These are phyloP conservation scores for Ormia ochracea DNA, from an alignment of 2,888 invertebrate species.

Conservation along the genomic window DNA sequence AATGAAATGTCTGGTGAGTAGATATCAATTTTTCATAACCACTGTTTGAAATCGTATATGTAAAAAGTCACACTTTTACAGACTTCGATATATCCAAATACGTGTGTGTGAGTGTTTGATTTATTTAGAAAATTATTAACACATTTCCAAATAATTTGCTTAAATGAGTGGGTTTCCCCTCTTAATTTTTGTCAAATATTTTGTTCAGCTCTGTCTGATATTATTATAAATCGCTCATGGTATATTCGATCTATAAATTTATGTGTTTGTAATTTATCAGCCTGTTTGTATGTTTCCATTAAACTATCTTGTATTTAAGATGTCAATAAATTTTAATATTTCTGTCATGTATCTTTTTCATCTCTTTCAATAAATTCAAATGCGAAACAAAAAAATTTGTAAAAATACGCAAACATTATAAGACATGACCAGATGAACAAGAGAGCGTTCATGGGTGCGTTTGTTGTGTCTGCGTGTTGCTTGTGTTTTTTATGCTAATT, in stretches of 20 bases:
- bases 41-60: not conserved
- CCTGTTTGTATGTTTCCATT: constrained; percentile 20
- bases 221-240: not conserved
- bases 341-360: constrained; percentile 60
- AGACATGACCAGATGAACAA: not conserved
- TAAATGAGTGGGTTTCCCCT: not conserved
- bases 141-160: not conserved
- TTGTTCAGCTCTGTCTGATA: constrained; percentile 24
- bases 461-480: constrained; percentile 27
- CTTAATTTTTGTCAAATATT: not conserved
- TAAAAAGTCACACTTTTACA: not conserved
- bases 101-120: not conserved
- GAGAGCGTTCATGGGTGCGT: not conserved
- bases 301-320: constrained; percentile 57
- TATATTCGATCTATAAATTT: not conserved
- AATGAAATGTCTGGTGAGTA: not conserved
- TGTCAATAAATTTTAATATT: constrained; percentile 61
- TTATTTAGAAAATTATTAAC: not conserved
- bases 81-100: not conserved
- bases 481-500: constrained; percentile 65
- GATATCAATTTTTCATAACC: not conserved
- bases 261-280: constrained; percentile 20
- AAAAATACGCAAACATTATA: not conserved
- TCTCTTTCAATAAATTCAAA: constrained; percentile 49
- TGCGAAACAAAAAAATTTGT: not conserved